phyloP scores from a whole-genome alignment of 2,888 invertebrate genomes.

The Eucera pruinosa region DNA sequence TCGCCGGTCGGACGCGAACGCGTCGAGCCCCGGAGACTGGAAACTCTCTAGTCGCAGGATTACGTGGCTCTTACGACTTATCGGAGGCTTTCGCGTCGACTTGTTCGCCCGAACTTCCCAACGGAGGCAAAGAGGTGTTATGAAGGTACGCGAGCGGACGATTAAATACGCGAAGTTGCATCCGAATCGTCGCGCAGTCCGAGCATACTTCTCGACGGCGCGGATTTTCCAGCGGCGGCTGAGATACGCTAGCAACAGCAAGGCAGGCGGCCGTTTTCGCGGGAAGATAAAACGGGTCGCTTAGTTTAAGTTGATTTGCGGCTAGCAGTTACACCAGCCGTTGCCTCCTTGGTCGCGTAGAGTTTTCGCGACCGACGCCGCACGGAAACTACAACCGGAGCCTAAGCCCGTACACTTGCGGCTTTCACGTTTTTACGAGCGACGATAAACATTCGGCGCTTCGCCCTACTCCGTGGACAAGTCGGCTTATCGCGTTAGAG shows the following conservation, averaged over 20 bases:
- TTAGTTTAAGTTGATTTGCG: conserved; percentile 58
- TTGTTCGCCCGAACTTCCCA: conserved; percentile 49
- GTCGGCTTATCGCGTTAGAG: conserved; percentile 45
- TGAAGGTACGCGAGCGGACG: conserved; percentile 56
- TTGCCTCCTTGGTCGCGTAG: conserved; percentile 37
- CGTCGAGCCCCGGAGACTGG: conserved; percentile 35
- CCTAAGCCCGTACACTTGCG: conserved; percentile 40
- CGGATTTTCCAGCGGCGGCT: conserved; percentile 44
- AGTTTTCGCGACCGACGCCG: conserved; percentile 22
- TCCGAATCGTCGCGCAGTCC: conserved; percentile 54
- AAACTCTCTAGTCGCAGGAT: conserved; percentile 67
- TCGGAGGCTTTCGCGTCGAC: conserved; percentile 62
- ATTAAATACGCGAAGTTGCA: conserved; percentile 66
- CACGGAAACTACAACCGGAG: conserved; percentile 15
- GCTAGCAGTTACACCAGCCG: conserved; percentile 28
- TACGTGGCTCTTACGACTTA: conserved; percentile 72
- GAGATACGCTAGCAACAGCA: conserved; percentile 45
- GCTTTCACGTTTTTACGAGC: conserved; percentile 46
- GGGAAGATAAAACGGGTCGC: conserved; percentile 46
- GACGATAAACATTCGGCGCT: conserved; percentile 41
- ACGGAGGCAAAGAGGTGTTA: conserved; percentile 47
- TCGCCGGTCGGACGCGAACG: conserved; percentile 37
- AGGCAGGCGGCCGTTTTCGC: conserved; percentile 6
- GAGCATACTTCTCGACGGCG: conserved; percentile 38
- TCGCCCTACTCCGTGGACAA: conserved; percentile 41